Evolutionary conservation across 2,888 invertebrate species (phyloP), one percentile per base, ranked within the genome.

Genomic region (Cephus rjabovi): DNA sequence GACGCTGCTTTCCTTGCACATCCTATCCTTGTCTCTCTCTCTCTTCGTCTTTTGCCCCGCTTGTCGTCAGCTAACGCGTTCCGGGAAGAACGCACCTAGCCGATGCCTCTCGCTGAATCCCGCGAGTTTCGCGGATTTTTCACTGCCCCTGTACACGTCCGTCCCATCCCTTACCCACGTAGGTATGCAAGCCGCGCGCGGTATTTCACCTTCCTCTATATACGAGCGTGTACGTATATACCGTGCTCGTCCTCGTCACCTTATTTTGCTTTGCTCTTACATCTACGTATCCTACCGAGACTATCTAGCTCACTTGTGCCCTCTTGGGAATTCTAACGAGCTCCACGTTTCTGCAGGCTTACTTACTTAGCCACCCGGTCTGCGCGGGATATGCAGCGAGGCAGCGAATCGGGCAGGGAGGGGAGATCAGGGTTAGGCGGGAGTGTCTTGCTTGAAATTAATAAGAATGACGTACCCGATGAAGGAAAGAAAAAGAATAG

Each of bases 11-110:
- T 78, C 81, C 69, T 79, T 74, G 33, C 37, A 74, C 77, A 11
- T 30, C 31, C 70, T 78, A 31, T 80, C 77, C 78, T 76, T 37
- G 56, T 74, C 71, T 74, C 78, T 35, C 3, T 35, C 76, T 81
- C 78, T 80, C 80, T 77, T 81, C 81, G 74, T 79, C 79, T 80
- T 77, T 79, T 15, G n/a, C 71, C 40, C 30, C 77, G 71, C 56
- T 33, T 34, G 75, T 75, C 31, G 75, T 75, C 75, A 73, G 71
- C 76, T 76, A 73, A 76, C 34, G 76, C 76, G 76, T 76, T 76
- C 73, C 70, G 70, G 85, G 85, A 30, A 31, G 34, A 31, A n/a
- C 75, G 68, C 23, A 9, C 33, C 71, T 34, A 23, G 33, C 71
- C 71, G 30, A 31, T 34, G 71, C 73, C 76, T 74, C 31, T 75